Conservation (phyloP, 2,113 vertebrate species). For the cattle (Bos taurus) region ARS-UCD2.0 NC_037340.1:70405501-70406000, state of each 20-base stretch:
- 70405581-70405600: neutral
- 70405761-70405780: slow-evolving; percentile 85
- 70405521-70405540: neutral
- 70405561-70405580: neutral
- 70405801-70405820: slow-evolving; percentile 82
- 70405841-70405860: slow-evolving; percentile 77
- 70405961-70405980: slow-evolving; percentile 5
- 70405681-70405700: slow-evolving; percentile 83
- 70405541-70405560: neutral
- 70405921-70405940: slow-evolving; percentile 39
- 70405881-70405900: slow-evolving; percentile 78
- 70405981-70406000: slow-evolving; percentile 18
- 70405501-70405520: neutral
- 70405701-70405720: slow-evolving; percentile 87
- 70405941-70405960: slow-evolving; percentile 34
- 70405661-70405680: slow-evolving; percentile 80
- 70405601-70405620: neutral
- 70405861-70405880: slow-evolving; percentile 75
- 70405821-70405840: slow-evolving; percentile 82
- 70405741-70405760: slow-evolving; percentile 85
- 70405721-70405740: slow-evolving; percentile 88
- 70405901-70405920: slow-evolving; percentile 68
- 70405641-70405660: slow-evolving; percentile 62
- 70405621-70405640: slow-evolving; percentile 63
- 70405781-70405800: slow-evolving; percentile 84